Base-by-base conservation (phyloP, 1,140 invertebrate species). In the Drosophila neocordata region DNA sequence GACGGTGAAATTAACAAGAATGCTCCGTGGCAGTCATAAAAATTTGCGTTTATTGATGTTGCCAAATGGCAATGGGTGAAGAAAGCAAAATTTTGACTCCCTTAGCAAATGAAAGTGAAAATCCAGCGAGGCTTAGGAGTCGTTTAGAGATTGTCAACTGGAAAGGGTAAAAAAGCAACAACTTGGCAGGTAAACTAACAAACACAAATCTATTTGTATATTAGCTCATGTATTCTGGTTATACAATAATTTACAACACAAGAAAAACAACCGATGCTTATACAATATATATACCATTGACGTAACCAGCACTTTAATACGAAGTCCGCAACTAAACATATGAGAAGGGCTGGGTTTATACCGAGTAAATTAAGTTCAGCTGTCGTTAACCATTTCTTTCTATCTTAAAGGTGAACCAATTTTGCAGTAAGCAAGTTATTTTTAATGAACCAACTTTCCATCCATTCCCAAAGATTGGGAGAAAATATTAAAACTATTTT, bases 11-110 rank as follows among this genome's bases (percentile, higher is more conserved):
- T 87, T 83, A 87, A 87, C 82, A 75, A 53, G 72, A 13, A 63
- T 69, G 72, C 38, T 55, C 60, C 64, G 60, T 53, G 41, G 52
- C 65, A 59, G 69, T 81, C 72, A 89, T 88, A 88, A 88, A 48
- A 88, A 88, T 83, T 88, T 63, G 83, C 83, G 83, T 88, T 88
- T 88, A 88, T 88, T 88, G 83, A 79, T 79, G 82, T 79, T 76
- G 69, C 78, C 83, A 85, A 85, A 69, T 84, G 82, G 64, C 70
- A 55, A 71, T 35, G 71, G 31, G 20, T n/a, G 9, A 15, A 20
- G 55, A 60, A 80, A 72, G 64, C 64, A 70, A 73, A 79, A 77
- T 75, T 66, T 63, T 65, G 65, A 24, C 31, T 41, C 3, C 38
- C 24, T 8, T 24, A 4, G 11, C 8, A 44, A 65, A 65, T 62